A percentile compares a stretch with the other conserved stretches of the same genome.
Evolutionary conservation across 1,140 invertebrate species (phyloP).

Genomic region (Wiebesia pumilae): DNA sequence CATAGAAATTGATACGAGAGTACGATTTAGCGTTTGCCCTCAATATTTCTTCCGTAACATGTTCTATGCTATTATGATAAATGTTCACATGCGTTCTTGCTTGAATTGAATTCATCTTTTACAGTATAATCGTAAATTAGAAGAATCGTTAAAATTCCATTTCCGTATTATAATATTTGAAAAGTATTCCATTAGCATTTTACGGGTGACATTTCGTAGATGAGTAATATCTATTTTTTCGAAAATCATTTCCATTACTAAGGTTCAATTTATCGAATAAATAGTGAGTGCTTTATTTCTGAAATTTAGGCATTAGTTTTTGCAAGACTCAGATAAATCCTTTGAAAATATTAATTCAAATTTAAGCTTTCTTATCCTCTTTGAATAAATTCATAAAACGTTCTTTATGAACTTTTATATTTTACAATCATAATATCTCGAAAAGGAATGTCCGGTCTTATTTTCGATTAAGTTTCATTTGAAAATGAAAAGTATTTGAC

Average conservation of each 20-base stretch:
- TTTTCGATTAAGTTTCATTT: no score
- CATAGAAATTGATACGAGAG: neutral
- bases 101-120: neutral
- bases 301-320: no score
- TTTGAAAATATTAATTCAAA: no score
- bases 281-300: neutral
- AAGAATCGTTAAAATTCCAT: neutral
- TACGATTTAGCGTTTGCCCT: neutral
- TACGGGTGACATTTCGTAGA: neutral
- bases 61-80: neutral
- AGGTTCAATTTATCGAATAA: neutral
- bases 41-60: neutral
- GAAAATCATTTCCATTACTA: neutral
- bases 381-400: neutral
- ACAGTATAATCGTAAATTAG: neutral
- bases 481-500: no score
- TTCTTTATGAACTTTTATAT: neutral
- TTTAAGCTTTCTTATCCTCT: no score
- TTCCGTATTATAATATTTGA: neutral
- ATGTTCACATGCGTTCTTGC: neutral
- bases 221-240: neutral
- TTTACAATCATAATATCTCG: no score
- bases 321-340: no score
- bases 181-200: neutral
- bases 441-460: no score